Percentiles rank a stretch among this genome's conserved stretches.
phyloP scores from a whole-genome alignment of 2,888 invertebrate genomes.

The Nesidiocoris tenuis region DNA sequence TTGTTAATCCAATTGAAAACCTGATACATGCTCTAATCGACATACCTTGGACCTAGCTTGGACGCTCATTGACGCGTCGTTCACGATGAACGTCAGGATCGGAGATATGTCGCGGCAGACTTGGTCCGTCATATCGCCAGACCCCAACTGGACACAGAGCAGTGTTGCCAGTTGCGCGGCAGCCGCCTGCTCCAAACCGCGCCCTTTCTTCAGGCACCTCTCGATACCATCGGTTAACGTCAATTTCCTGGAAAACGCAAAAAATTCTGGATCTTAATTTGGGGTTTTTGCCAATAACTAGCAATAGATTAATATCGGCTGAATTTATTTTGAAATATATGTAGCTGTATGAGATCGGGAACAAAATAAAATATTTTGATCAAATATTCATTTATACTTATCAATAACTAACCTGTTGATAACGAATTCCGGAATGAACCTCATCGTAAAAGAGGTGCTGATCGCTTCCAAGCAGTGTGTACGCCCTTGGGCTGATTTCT shows the following conservation, averaged over 20 bases:
- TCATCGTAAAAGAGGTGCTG: conserved; percentile 72
- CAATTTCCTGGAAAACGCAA: conserved; percentile 57
- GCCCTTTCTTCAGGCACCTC: conserved; percentile 77
- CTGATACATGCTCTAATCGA: conserved; percentile 17
- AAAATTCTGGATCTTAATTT: too few relatives aligned
- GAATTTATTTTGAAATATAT: too few relatives aligned
- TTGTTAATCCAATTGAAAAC: too few relatives aligned
- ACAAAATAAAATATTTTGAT: conserved; percentile 32
- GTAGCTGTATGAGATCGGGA: too few relatives aligned
- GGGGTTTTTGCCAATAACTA: too few relatives aligned
- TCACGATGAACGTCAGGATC: conserved; percentile 67
- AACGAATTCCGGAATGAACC: conserved; percentile 74
- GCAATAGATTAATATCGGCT: too few relatives aligned
- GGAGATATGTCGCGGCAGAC: conserved; percentile 72
- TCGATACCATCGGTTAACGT: conserved; percentile 81
- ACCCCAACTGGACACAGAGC: conserved; percentile 79
- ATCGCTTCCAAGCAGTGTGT: conserved; percentile 70
- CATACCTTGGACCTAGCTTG: conserved; percentile 73
- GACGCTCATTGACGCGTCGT: conserved; percentile 73
- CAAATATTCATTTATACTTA: conserved; percentile 54
- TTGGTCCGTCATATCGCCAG: conserved; percentile 65
- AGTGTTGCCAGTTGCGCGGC: conserved; percentile 80
- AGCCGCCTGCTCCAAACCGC: conserved; percentile 75
- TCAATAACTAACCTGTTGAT: conserved; percentile 60
- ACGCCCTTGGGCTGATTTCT: conserved; percentile 83